Base-by-base conservation (phyloP, 2,797 vertebrate genomes). In the Enteromius thamalakanensis region DNA sequence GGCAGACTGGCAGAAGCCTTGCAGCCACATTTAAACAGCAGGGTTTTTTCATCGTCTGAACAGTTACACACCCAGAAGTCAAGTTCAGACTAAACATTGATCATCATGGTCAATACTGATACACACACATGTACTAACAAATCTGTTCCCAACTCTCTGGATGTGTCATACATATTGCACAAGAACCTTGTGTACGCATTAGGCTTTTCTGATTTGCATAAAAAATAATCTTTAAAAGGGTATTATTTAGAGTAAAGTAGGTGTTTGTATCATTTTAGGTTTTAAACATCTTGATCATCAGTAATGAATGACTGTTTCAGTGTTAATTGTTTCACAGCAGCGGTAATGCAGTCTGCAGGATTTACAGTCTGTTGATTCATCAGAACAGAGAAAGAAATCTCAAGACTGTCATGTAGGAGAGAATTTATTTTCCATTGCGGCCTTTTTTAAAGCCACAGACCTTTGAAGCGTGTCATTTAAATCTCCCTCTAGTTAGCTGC, bases 41-140 rank as follows among this genome's bases (percentile, higher is more conserved):
- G 37, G 23, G 84, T 87, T 71, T 49, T 76, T 68, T n/a, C 45
- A 84, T 86, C 82, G 45, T 68, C 68, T 62, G 76, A 85, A 1
- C 90, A 83, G 90, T 90, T 90, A 85, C 85, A 86, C 78, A 78
- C 76, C 37, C 67, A 47, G 81, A 85, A 76, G 74, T 80, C 51
- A 76, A 76, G 84, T 69, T 83, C 69, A 81, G 67, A 40, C 64
- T 79, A 67, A 76, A 47, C 83, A 76, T 87, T 86, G 87, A 88
- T 87, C 87, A 42, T 53, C 17, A 71, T 23, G 29, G 42, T 72
- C 74, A 47, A n/a, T 64, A 29, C 49, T 51, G 70, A 58, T 70
- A 65, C 55, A 47, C 42, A 21, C 60, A 32, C 12, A 40, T 34
- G 23, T 19, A 29, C 69, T 42, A 71, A 71, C 68, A 80, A 19